Base-by-base conservation (phyloP, 1,140 invertebrate species). In the Reticulitermes speratus region DNA sequence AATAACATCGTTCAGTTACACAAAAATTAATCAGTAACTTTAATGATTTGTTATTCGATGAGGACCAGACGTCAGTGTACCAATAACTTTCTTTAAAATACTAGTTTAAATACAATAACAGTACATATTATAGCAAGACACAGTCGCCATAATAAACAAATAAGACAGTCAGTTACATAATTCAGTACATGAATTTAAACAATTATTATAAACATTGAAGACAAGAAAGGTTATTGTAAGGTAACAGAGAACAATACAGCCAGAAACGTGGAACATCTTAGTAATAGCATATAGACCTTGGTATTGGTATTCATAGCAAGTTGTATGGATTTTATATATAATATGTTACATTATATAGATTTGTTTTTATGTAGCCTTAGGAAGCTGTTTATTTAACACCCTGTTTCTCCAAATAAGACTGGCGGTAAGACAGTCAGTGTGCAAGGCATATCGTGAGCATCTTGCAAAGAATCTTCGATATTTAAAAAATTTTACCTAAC, bases 181-280 rank as follows among this genome's bases (percentile, higher is more conserved):
- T 75, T 9, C 16, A 75, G 25, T 30, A 30, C 65, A 75, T 25
- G 65, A 75, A 75, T 75, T 75, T 0, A 75, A 75, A 75, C 65
- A 75, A 75, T 75, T 75, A 65, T 65, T 48, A n/a, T 65, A 65
- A 75, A 75, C 65, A 75, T 75, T 75, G 30, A 75, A 75, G 65
- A 75, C 65, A 75, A 75, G 65, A 75, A 6, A 75, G 65, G 14
- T 6, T 75, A 75, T 0, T 75, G 9, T 75, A 75, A 75, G 65
- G 9, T 75, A 75, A 75, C 65, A 75, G 65, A 75, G 65, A 75
- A n/a, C 65, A 75, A n/a, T 75, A 75, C 65, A 75, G n/a, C 65
- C 65, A 75, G 65, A 75, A 75, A 30, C 14, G 5, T 75, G 65
- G n/a, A 25, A 75, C 65, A 75, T 75, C n/a, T 30, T 75, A 75